Evolutionary conservation across 2,797 vertebrate genomes (phyloP), one percentile per base, ranked within the genome.

Genomic region (Artibeus jamaicensis): DNA sequence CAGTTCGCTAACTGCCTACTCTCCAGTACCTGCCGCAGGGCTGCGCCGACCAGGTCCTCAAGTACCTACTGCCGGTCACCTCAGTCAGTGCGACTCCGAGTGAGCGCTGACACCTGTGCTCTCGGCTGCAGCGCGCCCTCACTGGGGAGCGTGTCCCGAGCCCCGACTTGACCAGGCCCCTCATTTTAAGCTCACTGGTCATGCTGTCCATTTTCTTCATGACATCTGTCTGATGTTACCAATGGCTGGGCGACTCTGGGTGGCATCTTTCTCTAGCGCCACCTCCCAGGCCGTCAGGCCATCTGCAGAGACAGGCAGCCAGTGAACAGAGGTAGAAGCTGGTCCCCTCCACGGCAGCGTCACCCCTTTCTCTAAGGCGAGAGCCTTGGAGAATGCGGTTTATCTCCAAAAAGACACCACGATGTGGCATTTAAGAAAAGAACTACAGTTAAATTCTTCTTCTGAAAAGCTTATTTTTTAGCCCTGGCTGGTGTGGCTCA

Each of bases 391-490:
- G 39, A 85, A 78, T 6, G 59, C 19, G 11, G 65, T n/a, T 82
- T 29, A 53, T 48, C 34, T 89, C 59, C 53, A 67, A 59, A 82
- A 0, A 94, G 82, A 57, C 10, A 12, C 65, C 48, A 50, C 37
- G 3, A 68, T 9, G 10, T 12, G 37, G 53, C 11, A 74, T 15
- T 32, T 29, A 76, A 81, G 16, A 14, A 79, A 46, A 84, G 16
- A 87, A 24, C 44, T 46, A 74, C 34, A 37, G 65, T 42, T 79
- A 84, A 89, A 89, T 50, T 65, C 62, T 87, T 53, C 89, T 24
- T 87, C 59, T 84, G 86, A 87, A 22, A 42, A 88, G 55, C 9
- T 42, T 85, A 65, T 48, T 88, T 92, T 93, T 70, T 12, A 59
- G 57, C 57, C 10, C 57, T 59, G 57, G 57, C 57, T 59, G 24